Evolutionary conservation across 2,797 vertebrate genomes (phyloP), one percentile per base, ranked within the genome.

Genomic region (Pygocentrus nattereri): DNA sequence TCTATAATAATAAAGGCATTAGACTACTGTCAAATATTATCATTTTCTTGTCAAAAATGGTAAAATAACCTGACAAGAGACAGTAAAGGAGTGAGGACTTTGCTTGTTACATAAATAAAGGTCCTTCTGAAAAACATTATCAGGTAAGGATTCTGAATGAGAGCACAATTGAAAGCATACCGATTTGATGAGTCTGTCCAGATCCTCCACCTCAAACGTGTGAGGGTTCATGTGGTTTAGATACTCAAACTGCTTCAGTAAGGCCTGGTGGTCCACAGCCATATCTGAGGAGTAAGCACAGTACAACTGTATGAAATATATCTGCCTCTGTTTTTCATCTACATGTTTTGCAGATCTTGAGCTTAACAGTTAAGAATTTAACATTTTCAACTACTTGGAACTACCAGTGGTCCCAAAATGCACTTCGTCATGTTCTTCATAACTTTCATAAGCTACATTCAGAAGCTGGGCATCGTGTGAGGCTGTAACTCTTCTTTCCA

Each of bases 171-270:
- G 31, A 34, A 62, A 52, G 93, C 95, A 93, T 91, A 99, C 98
- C 80, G 98, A 96, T 96, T 93, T 97, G 90, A 99, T 99, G 84
- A 99, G 93, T 88, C 97, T 95, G 91, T 99, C 97, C 88, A 99
- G 93, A 91, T 99, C 98, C 79, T 96, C 97, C 82, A 98, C 95
- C 90, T 99, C 98, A 56, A 99, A 99, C 0, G 95, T 97, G 83
- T 99, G 96, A 54, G 98, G 98, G 92, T 99, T 99, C 93, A 96
- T 92, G 89, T 99, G 98, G 89, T 99, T 98, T 85, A 99, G 90
- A 85, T 99, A 96, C 85, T 99, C 97, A 89, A 99, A 99, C 91
- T 99, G 97, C 90, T 98, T 98, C 62, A 99, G 93, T 76, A 99
- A 93, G 85, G 93, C 93, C 81, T 98, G 97, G 89, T 98, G 96